phyloP scores from a whole-genome alignment of 2,888 invertebrate genomes.

The Meloe dianella region DNA sequence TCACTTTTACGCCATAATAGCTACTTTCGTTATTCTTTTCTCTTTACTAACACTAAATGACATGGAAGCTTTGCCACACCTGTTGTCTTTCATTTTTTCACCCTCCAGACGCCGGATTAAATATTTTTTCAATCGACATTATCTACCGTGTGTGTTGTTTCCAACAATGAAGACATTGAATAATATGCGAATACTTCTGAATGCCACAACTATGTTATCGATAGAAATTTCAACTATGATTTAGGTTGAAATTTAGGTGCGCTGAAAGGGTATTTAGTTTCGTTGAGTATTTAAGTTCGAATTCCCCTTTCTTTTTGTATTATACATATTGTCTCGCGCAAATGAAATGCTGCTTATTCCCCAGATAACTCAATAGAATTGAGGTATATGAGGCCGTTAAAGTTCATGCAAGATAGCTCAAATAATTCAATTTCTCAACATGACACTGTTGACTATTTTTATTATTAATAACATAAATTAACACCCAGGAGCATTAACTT shows the following conservation, averaged over 20 bases:
- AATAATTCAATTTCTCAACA: too few relatives aligned
- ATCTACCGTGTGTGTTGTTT: background rate
- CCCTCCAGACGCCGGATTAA: background rate
- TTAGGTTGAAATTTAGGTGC: background rate
- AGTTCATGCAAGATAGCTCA: too few relatives aligned
- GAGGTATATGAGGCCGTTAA: too few relatives aligned
- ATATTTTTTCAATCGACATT: background rate
- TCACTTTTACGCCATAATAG: background rate
- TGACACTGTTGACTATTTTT: too few relatives aligned
- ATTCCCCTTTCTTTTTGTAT: too few relatives aligned
- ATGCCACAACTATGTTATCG: background rate
- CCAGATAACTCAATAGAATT: too few relatives aligned
- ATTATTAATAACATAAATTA: too few relatives aligned
- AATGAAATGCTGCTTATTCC: too few relatives aligned
- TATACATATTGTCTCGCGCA: too few relatives aligned
- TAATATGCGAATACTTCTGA: background rate
- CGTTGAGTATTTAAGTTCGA: too few relatives aligned
- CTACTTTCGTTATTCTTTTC: background rate
- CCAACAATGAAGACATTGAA: background rate
- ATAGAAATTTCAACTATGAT: background rate
- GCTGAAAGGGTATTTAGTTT: background rate
- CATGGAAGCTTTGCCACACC: background rate
- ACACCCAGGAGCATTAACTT: background rate
- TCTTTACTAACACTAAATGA: constrained; percentile 1
- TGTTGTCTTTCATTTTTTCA: constrained; percentile 1